Base-by-base conservation (phyloP, 2,888 invertebrate species). In the Cyrtodaria siliqua region DNA sequence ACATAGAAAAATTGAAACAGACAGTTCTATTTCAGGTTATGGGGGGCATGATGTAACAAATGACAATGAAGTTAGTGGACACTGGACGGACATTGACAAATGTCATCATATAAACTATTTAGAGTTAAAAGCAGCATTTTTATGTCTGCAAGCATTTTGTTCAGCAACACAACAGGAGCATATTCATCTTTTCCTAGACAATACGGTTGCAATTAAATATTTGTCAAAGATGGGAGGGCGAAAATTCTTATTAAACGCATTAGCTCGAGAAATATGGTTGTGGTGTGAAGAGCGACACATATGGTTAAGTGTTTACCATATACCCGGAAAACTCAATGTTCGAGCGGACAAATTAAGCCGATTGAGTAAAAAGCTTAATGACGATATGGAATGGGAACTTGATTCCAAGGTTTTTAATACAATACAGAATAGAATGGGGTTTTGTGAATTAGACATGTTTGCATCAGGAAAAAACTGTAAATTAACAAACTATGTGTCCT, bases 221-320 rank as follows among this genome's bases (percentile, higher is more conserved):
- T 42, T 80, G 0, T 26, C 56, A 14, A 77, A 80, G 20, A 59
- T 70, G 70, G 77, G 80, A 18, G 73, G 76, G 8, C 44, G 61
- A 20, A 69, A 50, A n/a, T 1, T 8, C 9, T 8, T 8, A 8
- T 42, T 63, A 20, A 59, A 67, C 60, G 24, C 33, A 1, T 26
- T 72, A 4, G 26, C 68, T 1, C 18, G 52, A 33, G 27, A 52
- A 6, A 55, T 72, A 1, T 72, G 69, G 72, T 14, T 23, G 14
- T 71, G 57, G 55, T 72, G 64, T 44, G 38, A 24, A 26, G 6
- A 55, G 12, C 20, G 40, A 3, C 44, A 70, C 44, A 56, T 74
- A 8, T 79, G 70, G 74, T 14, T 79, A 18, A 70, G 18, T 44
- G 62, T 33, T 3, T 29, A 24, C 18, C 62, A 74, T 26, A 63